Conservation (phyloP, 2,797 vertebrate species). For the Echeneis naucrates region DNA sequence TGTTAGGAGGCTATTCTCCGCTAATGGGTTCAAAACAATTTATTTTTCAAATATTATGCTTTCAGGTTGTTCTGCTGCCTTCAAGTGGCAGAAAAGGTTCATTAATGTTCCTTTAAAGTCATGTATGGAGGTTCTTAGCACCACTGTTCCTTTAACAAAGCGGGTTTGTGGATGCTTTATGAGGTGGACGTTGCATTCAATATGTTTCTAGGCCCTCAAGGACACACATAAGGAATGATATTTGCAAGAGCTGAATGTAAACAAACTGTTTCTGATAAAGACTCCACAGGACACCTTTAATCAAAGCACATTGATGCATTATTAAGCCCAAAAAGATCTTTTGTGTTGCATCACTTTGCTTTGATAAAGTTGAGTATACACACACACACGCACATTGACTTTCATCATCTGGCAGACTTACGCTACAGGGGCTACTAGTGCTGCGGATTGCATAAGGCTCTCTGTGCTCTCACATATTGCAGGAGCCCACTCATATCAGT, state of each 20-base stretch:
- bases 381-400: constrained; percentile 30
- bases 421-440: constrained; percentile 40
- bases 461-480: constrained; percentile 51
- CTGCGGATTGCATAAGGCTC: constrained; percentile 51
- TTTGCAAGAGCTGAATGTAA: constrained; percentile 38
- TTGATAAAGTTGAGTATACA: constrained; percentile 21
- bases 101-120: background rate
- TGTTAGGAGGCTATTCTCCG: constrained; percentile 2
- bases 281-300: constrained; percentile 55
- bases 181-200: constrained; percentile 42
- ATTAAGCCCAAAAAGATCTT: constrained; percentile 24
- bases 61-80: background rate
- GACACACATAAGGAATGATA: constrained; percentile 40
- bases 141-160: background rate
- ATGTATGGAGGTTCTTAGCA: background rate
- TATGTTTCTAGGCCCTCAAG: constrained; percentile 44
- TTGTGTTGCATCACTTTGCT: constrained; percentile 30
- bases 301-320: constrained; percentile 45
- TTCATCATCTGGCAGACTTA: constrained; percentile 42
- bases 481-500: constrained; percentile 70
- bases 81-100: background rate
- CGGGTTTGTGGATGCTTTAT: constrained; percentile 45
- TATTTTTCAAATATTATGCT: background rate
- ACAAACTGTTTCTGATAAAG: constrained; percentile 40
- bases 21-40: background rate